Conservation (phyloP, 1,140 invertebrate genomes). For the Drosophila pruinosa region DNA sequence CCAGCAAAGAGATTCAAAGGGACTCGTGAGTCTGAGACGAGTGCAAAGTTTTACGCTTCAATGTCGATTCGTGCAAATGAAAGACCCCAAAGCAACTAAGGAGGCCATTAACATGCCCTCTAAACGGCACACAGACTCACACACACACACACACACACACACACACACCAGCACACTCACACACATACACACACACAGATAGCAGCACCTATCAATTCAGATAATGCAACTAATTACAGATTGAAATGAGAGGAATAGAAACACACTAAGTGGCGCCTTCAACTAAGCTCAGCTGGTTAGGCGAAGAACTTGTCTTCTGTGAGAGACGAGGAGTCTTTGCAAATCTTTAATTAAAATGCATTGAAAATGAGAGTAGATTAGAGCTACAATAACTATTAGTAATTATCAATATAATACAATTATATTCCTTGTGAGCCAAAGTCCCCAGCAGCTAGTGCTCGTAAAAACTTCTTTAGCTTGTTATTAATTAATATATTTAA, state of each 20-base stretch:
- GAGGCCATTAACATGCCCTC: slow-evolving; percentile 1
- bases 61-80: slow-evolving; percentile 43
- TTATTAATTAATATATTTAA: no score
- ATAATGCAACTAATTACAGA: not conserved
- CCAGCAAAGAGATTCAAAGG: slow-evolving; percentile 21
- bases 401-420: no score
- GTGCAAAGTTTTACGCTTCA: slow-evolving; percentile 54
- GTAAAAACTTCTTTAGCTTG: no score
- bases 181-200: not conserved
- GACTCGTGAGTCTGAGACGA: slow-evolving; percentile 14
- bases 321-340: no score
- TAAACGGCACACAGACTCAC: not conserved
- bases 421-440: no score
- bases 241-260: not conserved
- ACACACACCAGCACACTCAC: not conserved
- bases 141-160: not conserved
- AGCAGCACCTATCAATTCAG: not conserved
- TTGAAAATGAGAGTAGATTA: no score
- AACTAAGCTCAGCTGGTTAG: no score
- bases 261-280: no score
- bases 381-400: no score
- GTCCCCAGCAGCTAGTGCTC: no score
- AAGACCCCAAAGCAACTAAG: slow-evolving; percentile 5
- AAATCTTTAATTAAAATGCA: no score
- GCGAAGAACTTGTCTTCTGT: no score